Base-by-base conservation (phyloP, 1,140 invertebrate genomes). In the Brachionus plicatilis region DNA sequence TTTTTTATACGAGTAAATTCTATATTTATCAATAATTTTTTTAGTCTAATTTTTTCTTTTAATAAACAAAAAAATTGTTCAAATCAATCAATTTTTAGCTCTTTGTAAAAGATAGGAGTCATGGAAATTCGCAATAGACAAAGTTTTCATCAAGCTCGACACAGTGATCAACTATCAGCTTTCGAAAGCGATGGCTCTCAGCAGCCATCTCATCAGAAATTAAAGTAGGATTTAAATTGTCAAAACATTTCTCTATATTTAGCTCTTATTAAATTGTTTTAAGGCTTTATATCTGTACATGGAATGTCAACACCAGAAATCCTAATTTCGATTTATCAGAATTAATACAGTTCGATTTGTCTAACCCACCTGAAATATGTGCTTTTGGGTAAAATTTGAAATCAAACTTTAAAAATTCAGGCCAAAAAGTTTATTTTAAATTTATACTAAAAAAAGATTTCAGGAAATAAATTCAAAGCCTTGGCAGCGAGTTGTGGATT, bases 211-310 rank as follows among this genome's bases (percentile, higher is more conserved):
- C 43, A 17, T 45, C 14, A 72, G n/a, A 72, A 72, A 8, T 43
- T 72, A 72, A 72, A 43, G 68, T 72, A 68, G 33, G 0, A 29
- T 68, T 33, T 29, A 41, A 68, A 24, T 29, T 6, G 33, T 37
- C 5, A 37, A 37, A 37, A 5, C 0, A 37, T 33, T 7, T 17
- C 3, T 8, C 8, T 65, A 24, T 24, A 68, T 14, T 12, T 68
- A 68, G 9, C 4, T 68, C n/a, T 50, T 27, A 20, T 29, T 76
- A 29, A 27, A 50, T 27, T 29, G 2, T 76, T 11, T 29, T 29
- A 76, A 76, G 72, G 20, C 6, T 82, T 27, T 82, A 65, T 47
- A 68, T 82, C 29, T 82, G 79, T 47, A 82, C 79, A 45, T 82
- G 79, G 79, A 82, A 82, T 27, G 79, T 82, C 1, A 65, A 68